These are phyloP conservation scores for Theocolax elegans DNA, from an alignment of 1,140 invertebrate genomes.

Conservation along the genomic window DNA sequence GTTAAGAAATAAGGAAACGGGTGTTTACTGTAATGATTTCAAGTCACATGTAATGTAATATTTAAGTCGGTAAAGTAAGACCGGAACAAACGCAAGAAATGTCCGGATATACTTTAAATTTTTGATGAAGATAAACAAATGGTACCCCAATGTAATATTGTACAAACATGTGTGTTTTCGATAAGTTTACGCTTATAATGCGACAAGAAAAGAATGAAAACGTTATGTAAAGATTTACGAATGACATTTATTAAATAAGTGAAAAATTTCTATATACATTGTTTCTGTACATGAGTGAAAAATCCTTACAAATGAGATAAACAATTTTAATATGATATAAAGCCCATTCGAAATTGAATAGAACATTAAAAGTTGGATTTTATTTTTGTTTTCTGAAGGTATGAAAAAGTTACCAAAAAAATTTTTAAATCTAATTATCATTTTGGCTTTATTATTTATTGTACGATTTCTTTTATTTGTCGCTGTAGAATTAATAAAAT, in stretches of 20 bases:
- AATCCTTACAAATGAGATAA: conserved; percentile 14
- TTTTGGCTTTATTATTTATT: conserved; percentile 1
- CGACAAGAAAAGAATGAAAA: conserved; percentile 39
- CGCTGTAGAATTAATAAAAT: no score
- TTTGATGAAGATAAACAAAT: conserved; percentile 35
- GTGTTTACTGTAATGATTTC: conserved; percentile 47
- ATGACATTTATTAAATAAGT: conserved; percentile 53
- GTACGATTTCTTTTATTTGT: background rate
- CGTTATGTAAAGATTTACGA: conserved; percentile 48
- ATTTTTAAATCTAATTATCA: background rate
- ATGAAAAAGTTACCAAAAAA: background rate
- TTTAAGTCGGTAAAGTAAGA: conserved; percentile 6
- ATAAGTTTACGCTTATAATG: conserved; percentile 40
- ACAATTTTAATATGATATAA: conserved; percentile 6
- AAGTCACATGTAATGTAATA: conserved; percentile 33
- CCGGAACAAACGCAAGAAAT: conserved; percentile 15
- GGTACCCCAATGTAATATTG: conserved; percentile 39
- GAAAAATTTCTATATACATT: conserved; percentile 54
- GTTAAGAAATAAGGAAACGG: conserved; percentile 51
- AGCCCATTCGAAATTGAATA: background rate
- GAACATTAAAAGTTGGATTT: background rate
- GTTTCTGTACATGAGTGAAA: conserved; percentile 33
- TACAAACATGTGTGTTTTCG: conserved; percentile 41
- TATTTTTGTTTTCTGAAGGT: no score
- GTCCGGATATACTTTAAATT: conserved; percentile 12